Conservation (phyloP, 2,888 invertebrate genomes). For the Halictus quadricinctus region DNA sequence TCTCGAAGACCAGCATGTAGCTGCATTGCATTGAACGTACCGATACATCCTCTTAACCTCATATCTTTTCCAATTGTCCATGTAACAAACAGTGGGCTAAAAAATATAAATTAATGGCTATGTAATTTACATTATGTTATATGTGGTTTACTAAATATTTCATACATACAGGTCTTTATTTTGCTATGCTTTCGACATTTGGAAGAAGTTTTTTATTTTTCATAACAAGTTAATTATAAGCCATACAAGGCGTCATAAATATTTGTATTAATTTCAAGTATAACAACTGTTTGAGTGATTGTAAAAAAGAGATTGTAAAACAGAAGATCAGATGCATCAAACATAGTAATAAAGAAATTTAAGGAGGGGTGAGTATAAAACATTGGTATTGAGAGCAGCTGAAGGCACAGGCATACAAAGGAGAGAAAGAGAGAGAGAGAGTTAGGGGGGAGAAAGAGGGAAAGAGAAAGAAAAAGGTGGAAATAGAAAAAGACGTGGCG, state of each 20-base stretch:
- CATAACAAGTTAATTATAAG: background rate
- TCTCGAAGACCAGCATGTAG: conserved; percentile 97
- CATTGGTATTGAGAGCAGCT: conserved; percentile 51
- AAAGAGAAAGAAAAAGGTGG: background rate
- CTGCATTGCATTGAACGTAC: conserved; percentile 98
- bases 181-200: background rate
- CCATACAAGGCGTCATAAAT: background rate
- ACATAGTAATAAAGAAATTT: conserved; percentile 41
- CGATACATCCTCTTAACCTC: conserved; percentile 98
- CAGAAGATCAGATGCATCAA: background rate
- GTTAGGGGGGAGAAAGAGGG: background rate
- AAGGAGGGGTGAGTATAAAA: conserved; percentile 24
- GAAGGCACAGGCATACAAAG: conserved; percentile 45
- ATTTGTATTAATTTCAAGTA: no score
- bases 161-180: no score
- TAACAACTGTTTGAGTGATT: background rate
- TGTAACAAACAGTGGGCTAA: conserved; percentile 98
- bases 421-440: background rate
- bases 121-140: background rate
- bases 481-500: background rate
- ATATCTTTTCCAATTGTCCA: conserved; percentile 99
- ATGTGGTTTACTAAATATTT: background rate
- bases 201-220: background rate
- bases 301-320: background rate
- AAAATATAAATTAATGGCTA: conserved; percentile 72